phyloP scores from a whole-genome alignment of 2,888 invertebrate species.

The Phragmatobia fuliginosa region DNA sequence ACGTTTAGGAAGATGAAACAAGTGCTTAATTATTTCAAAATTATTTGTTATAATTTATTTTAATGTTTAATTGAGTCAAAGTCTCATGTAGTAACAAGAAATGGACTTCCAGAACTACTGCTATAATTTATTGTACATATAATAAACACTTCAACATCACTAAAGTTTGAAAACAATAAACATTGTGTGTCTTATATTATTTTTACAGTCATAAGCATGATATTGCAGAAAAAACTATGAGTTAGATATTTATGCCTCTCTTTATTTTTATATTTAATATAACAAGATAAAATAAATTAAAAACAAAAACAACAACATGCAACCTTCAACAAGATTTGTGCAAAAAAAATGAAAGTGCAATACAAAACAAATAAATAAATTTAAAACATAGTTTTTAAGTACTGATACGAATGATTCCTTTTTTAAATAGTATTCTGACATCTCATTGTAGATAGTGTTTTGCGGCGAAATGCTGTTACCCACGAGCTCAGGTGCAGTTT shows the following conservation, averaged over 20 bases:
- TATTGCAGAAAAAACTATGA: slow-evolving; percentile 40
- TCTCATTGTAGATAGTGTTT: background rate
- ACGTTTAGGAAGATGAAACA: background rate
- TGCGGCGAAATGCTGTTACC: background rate
- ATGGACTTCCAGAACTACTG: slow-evolving; percentile 40
- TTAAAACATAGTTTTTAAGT: slow-evolving; percentile 57
- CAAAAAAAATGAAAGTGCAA: slow-evolving; percentile 61
- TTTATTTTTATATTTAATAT: background rate
- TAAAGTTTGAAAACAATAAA: slow-evolving; percentile 43
- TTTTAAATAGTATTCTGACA: slow-evolving; percentile 22
- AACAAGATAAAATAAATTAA: slow-evolving; percentile 9
- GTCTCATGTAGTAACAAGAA: slow-evolving; percentile 30
- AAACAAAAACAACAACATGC: slow-evolving; percentile 49
- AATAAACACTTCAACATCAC: slow-evolving; percentile 44
- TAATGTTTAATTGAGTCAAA: slow-evolving; percentile 9
- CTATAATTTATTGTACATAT: slow-evolving; percentile 37
- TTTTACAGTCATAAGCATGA: slow-evolving; percentile 42
- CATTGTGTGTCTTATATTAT: slow-evolving; percentile 34
- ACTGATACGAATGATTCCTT: slow-evolving; percentile 42
- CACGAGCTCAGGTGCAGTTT: background rate
- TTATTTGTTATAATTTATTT: background rate
- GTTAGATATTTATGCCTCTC: slow-evolving; percentile 2
- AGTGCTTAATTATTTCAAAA: background rate
- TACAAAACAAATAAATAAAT: slow-evolving; percentile 57
- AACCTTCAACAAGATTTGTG: slow-evolving; percentile 55